Conservation (phyloP, 2,113 vertebrate genomes). For the Corythornis madagascariensis region DNA sequence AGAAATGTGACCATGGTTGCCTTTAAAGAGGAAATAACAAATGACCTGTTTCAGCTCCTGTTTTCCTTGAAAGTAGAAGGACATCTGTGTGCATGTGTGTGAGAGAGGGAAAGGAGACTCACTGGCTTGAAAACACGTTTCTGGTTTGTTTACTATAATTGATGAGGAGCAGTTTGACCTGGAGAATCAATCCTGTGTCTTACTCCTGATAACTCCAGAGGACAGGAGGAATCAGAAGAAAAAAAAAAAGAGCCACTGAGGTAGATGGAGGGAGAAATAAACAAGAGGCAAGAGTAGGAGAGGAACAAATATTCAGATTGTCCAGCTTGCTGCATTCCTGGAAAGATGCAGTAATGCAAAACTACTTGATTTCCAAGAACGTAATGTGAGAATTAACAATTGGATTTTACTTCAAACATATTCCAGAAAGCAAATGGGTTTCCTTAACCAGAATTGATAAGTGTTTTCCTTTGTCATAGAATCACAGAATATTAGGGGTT, state of each 20-base stretch:
- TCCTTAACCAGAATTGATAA: background rate
- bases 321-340: conserved; percentile 10
- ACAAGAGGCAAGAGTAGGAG: background rate
- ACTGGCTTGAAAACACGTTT: conserved; percentile 37
- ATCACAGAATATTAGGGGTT: too few species aligned
- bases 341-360: conserved; percentile 15
- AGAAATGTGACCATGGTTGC: background rate
- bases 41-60: background rate
- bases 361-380: conserved; percentile 16
- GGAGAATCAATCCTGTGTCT: conserved; percentile 64
- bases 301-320: background rate
- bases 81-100: background rate
- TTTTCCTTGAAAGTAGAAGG: conserved; percentile 42
- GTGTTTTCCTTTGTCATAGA: background rate
- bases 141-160: conserved; percentile 63
- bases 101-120: background rate
- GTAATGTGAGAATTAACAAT: background rate
- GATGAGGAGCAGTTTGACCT: conserved; percentile 60
- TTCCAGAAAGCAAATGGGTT: background rate
- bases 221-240: conserved; percentile 36
- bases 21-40: conserved; percentile 6
- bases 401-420: background rate
- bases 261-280: background rate
- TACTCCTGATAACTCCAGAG: conserved; percentile 53
- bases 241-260: conserved; percentile 6